Evolutionary conservation across 2,888 invertebrate genomes (phyloP).

Genomic region (Eretmocerus hayati): DNA sequence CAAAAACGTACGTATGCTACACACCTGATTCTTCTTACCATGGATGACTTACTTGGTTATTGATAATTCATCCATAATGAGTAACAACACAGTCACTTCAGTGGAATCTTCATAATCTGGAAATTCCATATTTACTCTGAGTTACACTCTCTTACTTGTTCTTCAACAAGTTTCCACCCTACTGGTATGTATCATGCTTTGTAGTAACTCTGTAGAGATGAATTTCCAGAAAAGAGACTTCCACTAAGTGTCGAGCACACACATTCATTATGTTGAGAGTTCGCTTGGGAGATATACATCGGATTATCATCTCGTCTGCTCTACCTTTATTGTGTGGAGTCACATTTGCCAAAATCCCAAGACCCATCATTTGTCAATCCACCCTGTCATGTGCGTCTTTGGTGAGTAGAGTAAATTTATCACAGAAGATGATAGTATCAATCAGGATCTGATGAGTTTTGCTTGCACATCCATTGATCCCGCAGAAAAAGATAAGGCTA

Average conservation of each 20-base stretch:
- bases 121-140: constrained; percentile 16
- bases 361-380: constrained; percentile 19
- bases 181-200: not conserved
- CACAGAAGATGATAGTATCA: constrained; percentile 14
- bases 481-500: constrained; percentile 12
- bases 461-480: constrained; percentile 17
- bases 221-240: constrained; percentile 9
- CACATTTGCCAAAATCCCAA: constrained; percentile 20
- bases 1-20: constrained; percentile 46
- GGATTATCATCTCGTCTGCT: constrained; percentile 20
- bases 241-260: constrained; percentile 16
- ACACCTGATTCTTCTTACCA: constrained; percentile 43
- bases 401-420: constrained; percentile 40
- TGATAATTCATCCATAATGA: constrained; percentile 30
- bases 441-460: constrained; percentile 19
- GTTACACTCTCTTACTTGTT: not conserved
- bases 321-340: constrained; percentile 19
- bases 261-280: constrained; percentile 21
- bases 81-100: constrained; percentile 24
- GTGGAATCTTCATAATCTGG: constrained; percentile 13
- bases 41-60: constrained; percentile 34
- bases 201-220: constrained; percentile 2
- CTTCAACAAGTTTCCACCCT: constrained; percentile 3
- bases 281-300: constrained; percentile 22
- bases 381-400: constrained; percentile 25